Base-by-base conservation (phyloP, 64 coral and sea anemone genomes). In the Dendrophyllia cribrosa region DNA sequence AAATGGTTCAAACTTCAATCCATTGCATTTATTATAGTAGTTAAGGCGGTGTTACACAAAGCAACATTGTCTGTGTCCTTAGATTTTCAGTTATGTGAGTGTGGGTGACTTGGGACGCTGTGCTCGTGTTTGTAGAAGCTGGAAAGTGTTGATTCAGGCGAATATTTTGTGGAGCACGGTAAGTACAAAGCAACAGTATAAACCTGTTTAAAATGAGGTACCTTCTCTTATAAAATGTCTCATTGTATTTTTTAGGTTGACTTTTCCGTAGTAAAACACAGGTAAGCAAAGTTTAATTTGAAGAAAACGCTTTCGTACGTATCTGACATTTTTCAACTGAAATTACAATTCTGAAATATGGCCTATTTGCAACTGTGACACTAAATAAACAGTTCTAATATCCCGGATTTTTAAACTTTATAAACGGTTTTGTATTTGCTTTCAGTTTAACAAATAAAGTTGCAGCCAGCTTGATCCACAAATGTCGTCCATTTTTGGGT, bases 161-260 rank as follows among this genome's bases (percentile, higher is more conserved):
- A 98, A 93, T 60, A 93, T 95, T 51, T 61, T 98, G 5, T 98
- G 97, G 97, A 96, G 97, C 62, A 98, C 96, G 93, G 96, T 98
- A 92, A 78, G 66, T 6, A 50, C 3, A 71, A 63, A 51, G 66
- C 53, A 64, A 24, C 19, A 23, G 51, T 88, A 11, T 14, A 53
- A 59, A 58, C n/a, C 12, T 79, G 34, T 50, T 58, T 17, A 51
- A 78, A 52, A 34, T 34, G 2, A 34, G 34, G 0, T 34, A 34
- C 34, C 34, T 21, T 44, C 12, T 49, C 16, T 44, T 49, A 44
- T 53, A 87, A 53, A 17, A 74, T 6, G 21, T 48, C 6, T 83
- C 46, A 10, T 76, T 62, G 70, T 84, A 20, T 60, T 77, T 77
- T 13, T 14, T 26, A 98, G 93, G 70, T 98, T 70, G 94, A 98